Base-by-base conservation (phyloP, 2,888 invertebrate genomes). In the Sphaeridia pumilis region DNA sequence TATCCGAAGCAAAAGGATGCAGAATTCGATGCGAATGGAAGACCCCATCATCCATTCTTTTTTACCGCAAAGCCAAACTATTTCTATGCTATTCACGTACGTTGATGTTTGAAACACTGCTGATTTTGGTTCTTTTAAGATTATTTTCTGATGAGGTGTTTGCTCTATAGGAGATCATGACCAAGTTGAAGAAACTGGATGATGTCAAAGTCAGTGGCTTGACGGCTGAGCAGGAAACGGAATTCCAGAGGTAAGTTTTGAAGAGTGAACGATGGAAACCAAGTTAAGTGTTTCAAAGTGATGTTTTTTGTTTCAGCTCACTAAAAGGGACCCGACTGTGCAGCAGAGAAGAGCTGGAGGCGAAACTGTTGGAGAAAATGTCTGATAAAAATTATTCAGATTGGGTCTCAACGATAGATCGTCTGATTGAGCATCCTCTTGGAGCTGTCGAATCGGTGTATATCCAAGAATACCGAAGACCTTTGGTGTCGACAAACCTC, bases 41-140 rank as follows among this genome's bases (percentile, higher is more conserved):
- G 93, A 64, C 97, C 98, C 1, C 81, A 81, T 69, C 89, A 95
- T 71, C 81, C 79, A 56, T 74, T 97, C 60, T 98, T 94, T 72
- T 98, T 94, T 69, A 97, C 97, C 0, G 79, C 81, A 41, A 82
- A 78, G 67, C 85, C 93, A 0, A 85, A 87, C 69, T 95, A 83
- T 69, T 89, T 84, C 69, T 78, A 84, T 67, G 67, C 84, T 4
- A 73, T 95, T 64, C 82, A 86, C 74, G 93, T 87, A 73, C 76
- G 38, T 31, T 31, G 31, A 31, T 10, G 14, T 31, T 7, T 7
- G 10, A 31, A 31, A 31, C 31, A 10, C 31, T 7, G 14, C 7
- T 31, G 31, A 31, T 31, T 31, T 14, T 31, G 10, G 31, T 31
- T 7, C 10, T 10, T 31, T 14, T 10, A 59, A 56, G 54, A 43